These are phyloP conservation scores for Drosophila serrata DNA, from an alignment of 1,140 invertebrate genomes.

Conservation along the genomic window DNA sequence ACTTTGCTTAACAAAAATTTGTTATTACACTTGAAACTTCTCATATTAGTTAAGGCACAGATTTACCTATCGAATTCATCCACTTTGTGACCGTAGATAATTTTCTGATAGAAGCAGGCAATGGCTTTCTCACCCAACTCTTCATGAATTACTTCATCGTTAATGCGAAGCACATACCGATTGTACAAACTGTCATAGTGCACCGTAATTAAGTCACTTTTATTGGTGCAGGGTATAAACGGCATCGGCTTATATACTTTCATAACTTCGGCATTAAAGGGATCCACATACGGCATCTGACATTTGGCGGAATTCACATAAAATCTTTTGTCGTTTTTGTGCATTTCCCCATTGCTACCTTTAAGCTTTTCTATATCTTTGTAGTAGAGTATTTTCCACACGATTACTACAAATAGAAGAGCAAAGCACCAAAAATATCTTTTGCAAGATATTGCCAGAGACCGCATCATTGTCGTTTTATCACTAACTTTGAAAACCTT, in stretches of 20 bases:
- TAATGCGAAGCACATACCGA: constrained; percentile 49
- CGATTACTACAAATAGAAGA: background rate
- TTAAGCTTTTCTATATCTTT: background rate
- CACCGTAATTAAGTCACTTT: constrained; percentile 44
- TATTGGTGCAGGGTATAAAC: constrained; percentile 55
- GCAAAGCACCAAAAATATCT: background rate
- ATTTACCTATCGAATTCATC: constrained; percentile 52
- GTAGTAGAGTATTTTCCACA: background rate
- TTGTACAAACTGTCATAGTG: constrained; percentile 21
- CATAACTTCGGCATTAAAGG: constrained; percentile 30
- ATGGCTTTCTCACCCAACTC: constrained; percentile 5
- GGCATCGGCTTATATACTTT: constrained; percentile 39
- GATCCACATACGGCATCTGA: constrained; percentile 53
- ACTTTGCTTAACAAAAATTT: background rate
- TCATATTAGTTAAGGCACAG: too few species aligned
- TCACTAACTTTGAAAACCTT: background rate
- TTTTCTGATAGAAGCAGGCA: constrained; percentile 52
- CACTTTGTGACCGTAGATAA: constrained; percentile 18
- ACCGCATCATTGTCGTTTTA: constrained; percentile 11
- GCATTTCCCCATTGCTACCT: background rate
- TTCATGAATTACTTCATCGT: constrained; percentile 28
- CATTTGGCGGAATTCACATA: constrained; percentile 50
- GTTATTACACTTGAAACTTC: background rate
- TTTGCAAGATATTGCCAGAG: background rate
- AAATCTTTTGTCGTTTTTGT: background rate